Conservation (phyloP, 2,113 vertebrate species). For the Siniperca chuatsi region DNA sequence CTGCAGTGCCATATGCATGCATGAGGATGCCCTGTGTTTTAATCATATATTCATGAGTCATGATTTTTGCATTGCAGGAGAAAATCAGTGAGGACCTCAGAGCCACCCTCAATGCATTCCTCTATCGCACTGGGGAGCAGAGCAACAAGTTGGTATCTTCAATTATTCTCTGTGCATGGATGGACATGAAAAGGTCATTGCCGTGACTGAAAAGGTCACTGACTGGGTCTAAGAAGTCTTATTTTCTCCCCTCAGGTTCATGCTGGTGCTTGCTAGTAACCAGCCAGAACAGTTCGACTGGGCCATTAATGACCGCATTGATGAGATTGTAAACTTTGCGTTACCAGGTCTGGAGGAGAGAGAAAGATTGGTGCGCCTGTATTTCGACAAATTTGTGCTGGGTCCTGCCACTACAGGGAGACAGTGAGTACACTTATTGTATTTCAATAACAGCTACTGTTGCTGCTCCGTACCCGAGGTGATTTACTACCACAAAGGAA, state of each 20-base stretch:
- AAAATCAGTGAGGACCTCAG: constrained; percentile 93
- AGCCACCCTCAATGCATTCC: constrained; percentile 91
- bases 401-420: constrained; percentile 90
- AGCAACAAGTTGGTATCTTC: constrained; percentile 84
- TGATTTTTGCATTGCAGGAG: constrained; percentile 84
- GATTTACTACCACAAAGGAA: constrained; percentile 49
- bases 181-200: constrained; percentile 55
- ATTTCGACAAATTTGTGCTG: constrained; percentile 90
- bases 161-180: constrained; percentile 46
- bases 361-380: constrained; percentile 89
- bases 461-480: constrained; percentile 12
- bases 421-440: constrained; percentile 85
- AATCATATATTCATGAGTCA: constrained; percentile 59
- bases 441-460: constrained; percentile 28
- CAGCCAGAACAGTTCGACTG: constrained; percentile 93
- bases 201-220: constrained; percentile 52
- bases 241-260: constrained; percentile 83
- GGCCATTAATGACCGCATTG: constrained; percentile 91
- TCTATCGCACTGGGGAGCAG: constrained; percentile 91
- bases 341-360: constrained; percentile 86
- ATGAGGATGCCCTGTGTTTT: constrained; percentile 47
- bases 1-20: constrained; percentile 41
- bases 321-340: constrained; percentile 90
- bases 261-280: constrained; percentile 93
- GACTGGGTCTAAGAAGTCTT: background rate